Evolutionary conservation across 2,797 vertebrate genomes (phyloP).

Genomic region (Pseudocheirus occidentalis): DNA sequence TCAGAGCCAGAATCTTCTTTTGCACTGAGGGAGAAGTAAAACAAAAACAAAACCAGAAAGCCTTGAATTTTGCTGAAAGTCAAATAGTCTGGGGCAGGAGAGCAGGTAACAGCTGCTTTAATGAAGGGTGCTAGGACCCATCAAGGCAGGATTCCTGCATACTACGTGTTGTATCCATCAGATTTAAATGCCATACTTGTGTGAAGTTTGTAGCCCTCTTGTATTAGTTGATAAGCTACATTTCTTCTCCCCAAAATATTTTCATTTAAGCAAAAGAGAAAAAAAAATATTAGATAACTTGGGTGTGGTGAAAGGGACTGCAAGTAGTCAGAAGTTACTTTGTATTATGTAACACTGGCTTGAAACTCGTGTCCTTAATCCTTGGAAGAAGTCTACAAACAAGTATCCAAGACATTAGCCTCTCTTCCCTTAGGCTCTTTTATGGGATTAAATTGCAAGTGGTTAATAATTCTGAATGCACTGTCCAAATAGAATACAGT

Average conservation of each 20-base stretch:
- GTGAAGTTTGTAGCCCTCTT: neutral
- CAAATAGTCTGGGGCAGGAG: slow-evolving; percentile 14
- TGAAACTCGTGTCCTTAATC: neutral
- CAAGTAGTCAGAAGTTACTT: neutral
- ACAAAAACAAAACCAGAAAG: slow-evolving; percentile 12
- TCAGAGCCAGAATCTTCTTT: slow-evolving; percentile 8
- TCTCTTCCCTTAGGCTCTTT: neutral
- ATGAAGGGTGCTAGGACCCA: neutral
- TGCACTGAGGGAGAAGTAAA: neutral
- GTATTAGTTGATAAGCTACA: slow-evolving; percentile 1
- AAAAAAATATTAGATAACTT: neutral
- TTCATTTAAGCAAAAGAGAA: neutral
- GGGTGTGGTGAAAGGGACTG: neutral
- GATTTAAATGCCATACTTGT: neutral
- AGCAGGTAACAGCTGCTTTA: neutral
- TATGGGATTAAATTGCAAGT: neutral
- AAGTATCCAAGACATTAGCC: neutral
- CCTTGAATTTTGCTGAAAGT: slow-evolving; percentile 49
- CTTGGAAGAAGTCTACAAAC: neutral
- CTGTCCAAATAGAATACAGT: neutral
- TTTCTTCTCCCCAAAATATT: neutral
- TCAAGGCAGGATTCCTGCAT: neutral
- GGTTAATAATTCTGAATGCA: neutral
- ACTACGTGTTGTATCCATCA: neutral
- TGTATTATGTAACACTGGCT: slow-evolving; percentile 30